A percentile compares a stretch with the other conserved stretches of the same genome.
Conservation (phyloP, 2,113 vertebrate species). For the Lucifuga dentata region DNA sequence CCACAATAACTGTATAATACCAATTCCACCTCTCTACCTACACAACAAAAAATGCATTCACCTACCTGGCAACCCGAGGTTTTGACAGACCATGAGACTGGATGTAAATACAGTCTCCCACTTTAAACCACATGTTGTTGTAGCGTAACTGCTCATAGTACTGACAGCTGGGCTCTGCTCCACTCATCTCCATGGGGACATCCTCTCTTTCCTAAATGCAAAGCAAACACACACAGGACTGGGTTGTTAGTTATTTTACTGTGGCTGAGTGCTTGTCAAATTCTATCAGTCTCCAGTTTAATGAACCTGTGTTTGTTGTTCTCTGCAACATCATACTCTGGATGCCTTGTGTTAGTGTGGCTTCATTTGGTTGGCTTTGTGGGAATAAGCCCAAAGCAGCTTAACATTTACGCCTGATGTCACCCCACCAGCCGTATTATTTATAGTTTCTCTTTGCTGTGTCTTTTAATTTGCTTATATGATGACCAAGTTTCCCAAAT, state of each 20-base stretch:
- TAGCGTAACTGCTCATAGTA: conserved; percentile 94
- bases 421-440: not conserved
- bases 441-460: not conserved
- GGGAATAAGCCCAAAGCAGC: conserved; percentile 3
- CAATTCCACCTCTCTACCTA: not conserved
- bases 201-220: conserved; percentile 91
- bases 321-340: too few species aligned
- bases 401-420: not conserved
- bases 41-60: not conserved
- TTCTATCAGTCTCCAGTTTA: not conserved
- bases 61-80: conserved; percentile 91
- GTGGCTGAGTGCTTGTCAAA: not conserved
- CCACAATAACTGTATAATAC: not conserved
- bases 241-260: not conserved
- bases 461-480: not conserved
- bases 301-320: too few species aligned
- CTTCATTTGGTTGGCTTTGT: not conserved
- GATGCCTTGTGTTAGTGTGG: too few species aligned
- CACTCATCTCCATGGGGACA: conserved; percentile 92
- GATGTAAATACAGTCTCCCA: conserved; percentile 96
- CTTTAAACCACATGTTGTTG: conserved; percentile 94
- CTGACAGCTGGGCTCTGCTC: conserved; percentile 91
- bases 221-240: conserved; percentile 9
- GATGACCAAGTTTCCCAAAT: not conserved
- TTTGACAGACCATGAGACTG: conserved; percentile 93